phyloP scores from a whole-genome alignment of 2,888 invertebrate genomes.

The Drosophila anomalata region DNA sequence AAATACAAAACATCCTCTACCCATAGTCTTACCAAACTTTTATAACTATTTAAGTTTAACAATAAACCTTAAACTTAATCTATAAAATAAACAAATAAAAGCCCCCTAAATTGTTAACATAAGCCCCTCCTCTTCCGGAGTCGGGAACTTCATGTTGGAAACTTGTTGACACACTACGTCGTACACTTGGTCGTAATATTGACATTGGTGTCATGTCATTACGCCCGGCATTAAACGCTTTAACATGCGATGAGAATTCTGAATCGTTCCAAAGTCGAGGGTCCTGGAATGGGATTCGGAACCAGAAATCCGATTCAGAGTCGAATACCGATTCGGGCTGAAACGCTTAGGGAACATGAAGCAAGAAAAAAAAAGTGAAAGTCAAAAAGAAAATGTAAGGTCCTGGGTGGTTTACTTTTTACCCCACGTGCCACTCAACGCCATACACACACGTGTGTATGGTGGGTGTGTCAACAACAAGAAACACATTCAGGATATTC shows the following conservation, averaged over 20 bases:
- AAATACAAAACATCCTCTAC: too few relatives aligned
- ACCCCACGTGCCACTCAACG: slow-evolving; percentile 42
- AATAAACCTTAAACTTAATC: background rate
- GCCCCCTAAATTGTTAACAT: background rate
- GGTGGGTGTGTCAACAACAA: slow-evolving; percentile 52
- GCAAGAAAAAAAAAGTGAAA: slow-evolving; percentile 1
- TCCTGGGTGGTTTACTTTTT: slow-evolving; percentile 5
- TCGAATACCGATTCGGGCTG: slow-evolving; percentile 3
- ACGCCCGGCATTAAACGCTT: slow-evolving; percentile 73
- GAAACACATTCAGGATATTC: slow-evolving; percentile 4
- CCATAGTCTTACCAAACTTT: too few relatives aligned
- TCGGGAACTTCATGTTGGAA: slow-evolving; percentile 28
- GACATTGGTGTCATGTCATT: slow-evolving; percentile 78
- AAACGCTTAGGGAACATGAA: slow-evolving; percentile 11
- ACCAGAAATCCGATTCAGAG: slow-evolving; percentile 22
- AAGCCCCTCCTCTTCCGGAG: background rate
- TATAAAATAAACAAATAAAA: background rate
- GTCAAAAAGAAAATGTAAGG: slow-evolving; percentile 26
- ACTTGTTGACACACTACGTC: slow-evolving; percentile 70
- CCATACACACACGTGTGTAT: slow-evolving; percentile 35
- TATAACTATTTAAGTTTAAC: too few relatives aligned
- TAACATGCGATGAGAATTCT: slow-evolving; percentile 38
- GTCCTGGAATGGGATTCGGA: background rate
- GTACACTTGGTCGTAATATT: slow-evolving; percentile 68
- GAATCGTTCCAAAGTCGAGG: background rate